Conservation (phyloP, 1,140 invertebrate genomes). For the Bombyx mandarina region DNA sequence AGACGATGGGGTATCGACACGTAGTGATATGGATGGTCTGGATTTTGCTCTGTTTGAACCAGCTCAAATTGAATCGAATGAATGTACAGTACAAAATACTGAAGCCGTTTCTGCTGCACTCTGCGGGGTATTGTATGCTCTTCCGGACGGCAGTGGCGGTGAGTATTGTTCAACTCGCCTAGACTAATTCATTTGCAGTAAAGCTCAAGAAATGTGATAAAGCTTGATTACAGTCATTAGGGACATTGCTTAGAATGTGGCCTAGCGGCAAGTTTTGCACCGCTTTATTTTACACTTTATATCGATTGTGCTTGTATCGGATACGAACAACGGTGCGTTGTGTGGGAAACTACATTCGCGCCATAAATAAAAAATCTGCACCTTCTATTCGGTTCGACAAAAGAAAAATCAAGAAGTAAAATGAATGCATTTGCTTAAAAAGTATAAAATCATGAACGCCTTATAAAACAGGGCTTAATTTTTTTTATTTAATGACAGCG, state of each 20-base stretch:
- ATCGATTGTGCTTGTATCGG: constrained; percentile 38
- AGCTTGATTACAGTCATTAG: constrained; percentile 38
- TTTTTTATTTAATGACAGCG: too few relatives aligned
- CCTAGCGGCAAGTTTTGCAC: too few relatives aligned
- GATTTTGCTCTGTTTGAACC: constrained; percentile 79
- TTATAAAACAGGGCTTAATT: too few relatives aligned
- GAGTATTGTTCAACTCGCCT: constrained; percentile 22
- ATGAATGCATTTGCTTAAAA: too few relatives aligned
- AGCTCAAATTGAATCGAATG: constrained; percentile 58
- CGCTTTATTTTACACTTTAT: not conserved
- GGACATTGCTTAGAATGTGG: constrained; percentile 10
- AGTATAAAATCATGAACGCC: too few relatives aligned
- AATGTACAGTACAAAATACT: constrained; percentile 22
- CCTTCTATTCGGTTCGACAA: too few relatives aligned
- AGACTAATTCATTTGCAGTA: constrained; percentile 23
- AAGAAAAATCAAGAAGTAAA: too few relatives aligned
- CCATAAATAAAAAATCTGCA: constrained; percentile 18
- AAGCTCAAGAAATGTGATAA: constrained; percentile 21
- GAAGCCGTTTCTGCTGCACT: constrained; percentile 45
- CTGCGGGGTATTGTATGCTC: constrained; percentile 52
- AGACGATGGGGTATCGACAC: constrained; percentile 61
- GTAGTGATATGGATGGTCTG: constrained; percentile 78
- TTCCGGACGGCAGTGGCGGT: constrained; percentile 43
- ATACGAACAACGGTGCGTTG: constrained; percentile 61
- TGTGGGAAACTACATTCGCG: constrained; percentile 53